Evolutionary conservation across 2,113 vertebrate genomes (phyloP), one percentile per base, ranked within the genome.

Genomic region (Acrocephalus kingi): DNA sequence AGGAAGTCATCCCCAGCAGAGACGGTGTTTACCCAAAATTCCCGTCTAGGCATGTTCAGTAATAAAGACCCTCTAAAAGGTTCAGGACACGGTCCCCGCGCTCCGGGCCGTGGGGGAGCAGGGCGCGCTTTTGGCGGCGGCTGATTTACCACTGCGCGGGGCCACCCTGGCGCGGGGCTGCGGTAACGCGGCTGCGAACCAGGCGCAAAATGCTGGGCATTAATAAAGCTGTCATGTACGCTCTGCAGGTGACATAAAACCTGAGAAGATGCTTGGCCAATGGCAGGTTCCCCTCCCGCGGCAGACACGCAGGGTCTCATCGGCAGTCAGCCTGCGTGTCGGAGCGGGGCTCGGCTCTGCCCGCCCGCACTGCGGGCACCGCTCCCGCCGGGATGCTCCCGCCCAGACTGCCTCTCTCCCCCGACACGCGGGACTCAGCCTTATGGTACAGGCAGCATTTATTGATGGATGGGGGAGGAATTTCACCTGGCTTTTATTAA

Each of bases 201-300:
- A 46, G n/a, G 23, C n/a, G 68, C 52, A 11, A 9, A 78, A 45
- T 0, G 45, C 56, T 72, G 3, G 79, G 54, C 37, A 3, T 72
- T 78, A 87, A 82, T 62, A 84, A 89, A 90, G 86, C 88, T 90
- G 86, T 84, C 88, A 11, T 64, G 68, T 49, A 21, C 31, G 90
- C 93, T 94, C 69, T 92, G 88, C 86, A 87, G 92, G 64, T 93
- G 83, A 81, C 90, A 93, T 87, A 75, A 92, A 93, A 45, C 14
- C 88, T 37, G 4, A 1, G 68, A 56, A 30, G 79, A n/a, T 8
- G 43, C n/a, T 9, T 2, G 64, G 68, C 24, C 81, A 33, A 2
- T 41, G 1, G 2, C 84, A 51, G 51, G 62, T 20, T 63, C 55
- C 37, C 58, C 55, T 46, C 15, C 30, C n/a, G 52, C 5, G 63